Evolutionary conservation across 2,113 vertebrate genomes (phyloP), one percentile per base, ranked within the genome.

Genomic region (Triplophysa tibetana): DNA sequence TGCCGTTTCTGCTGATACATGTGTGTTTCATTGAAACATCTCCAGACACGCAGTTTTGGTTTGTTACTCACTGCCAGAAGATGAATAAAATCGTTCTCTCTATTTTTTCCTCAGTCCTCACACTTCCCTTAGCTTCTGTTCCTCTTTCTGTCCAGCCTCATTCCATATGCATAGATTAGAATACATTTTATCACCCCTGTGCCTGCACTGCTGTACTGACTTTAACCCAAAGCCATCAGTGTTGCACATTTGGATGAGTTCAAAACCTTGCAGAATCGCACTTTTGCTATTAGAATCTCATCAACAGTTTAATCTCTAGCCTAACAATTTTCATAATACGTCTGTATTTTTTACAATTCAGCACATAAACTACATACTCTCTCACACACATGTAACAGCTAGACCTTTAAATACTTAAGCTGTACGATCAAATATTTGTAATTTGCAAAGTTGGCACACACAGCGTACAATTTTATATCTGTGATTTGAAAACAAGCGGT

Each of bases 1-100:
- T 73, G 54, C 54, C 75, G 75, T 54, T 62, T 48, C 24, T 78
- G 56, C 56, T 64, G 75, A 63, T 80, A 67, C 60, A 76, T 67
- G 45, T 52, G 64, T 23, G 19, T 58, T 61, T 62, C 41, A n/a
- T 72, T 56, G 75, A 72, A 64, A 83, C 68, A 70, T 41, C 60
- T 66, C 41, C 61, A 62, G 48, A 66, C 50, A 58, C 1, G 33
- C 74, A 64, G 70, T 68, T 73, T 26, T 24, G 26, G 8, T 56
- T 54, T 38, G 13, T 61, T 61, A 67, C 4, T 67, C 17, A 16
- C 26, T 64, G 24, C 17, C 43, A 78, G n/a, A 62, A 41, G 14
- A 45, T 43, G 14, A 70, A 66, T n/a, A 69, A 1, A 61, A 38
- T 19, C 21, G 38, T 61, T 16, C 19, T n/a, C 43, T 33, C 52